Base-by-base conservation (phyloP, 2,797 vertebrate species). In the Gadopsis marmoratus region DNA sequence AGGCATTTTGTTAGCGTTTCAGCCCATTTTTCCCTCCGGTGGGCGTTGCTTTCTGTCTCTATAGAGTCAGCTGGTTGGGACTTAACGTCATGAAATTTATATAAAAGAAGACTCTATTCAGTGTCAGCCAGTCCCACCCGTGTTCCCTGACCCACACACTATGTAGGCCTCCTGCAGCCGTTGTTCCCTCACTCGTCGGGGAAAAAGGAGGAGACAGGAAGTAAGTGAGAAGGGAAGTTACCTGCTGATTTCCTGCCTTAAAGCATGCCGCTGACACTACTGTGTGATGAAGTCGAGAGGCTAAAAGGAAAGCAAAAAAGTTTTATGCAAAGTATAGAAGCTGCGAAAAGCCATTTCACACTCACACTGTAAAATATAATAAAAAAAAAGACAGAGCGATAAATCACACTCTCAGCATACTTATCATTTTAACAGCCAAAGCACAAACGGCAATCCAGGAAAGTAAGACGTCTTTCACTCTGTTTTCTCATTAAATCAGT, bases 241-340 rank as follows among this genome's bases (percentile, higher is more conserved):
- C 76, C 78, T 75, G 61, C 74, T 66, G 63, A 50, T 74, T 78
- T 80, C 76, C 71, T 71, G 65, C 69, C 48, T 71, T 31, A 71
- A 67, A 81, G 58, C 53, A 26, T 2, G 16, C 50, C 21, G 33
- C 83, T 79, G 84, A 88, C 48, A 83, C 54, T 66, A 69, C 87
- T 51, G n/a, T 66, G 54, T 29, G 35, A 59, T 71, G 43, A 82
- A 75, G 60, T 73, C 17, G 3, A 75, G 75, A 74, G 60, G 74
- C 59, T 31, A 21, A 64, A 70, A 66, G 4, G 9, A 29, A 37
- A 47, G 51, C 48, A 68, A 63, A 76, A 74, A 71, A 55, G 71
- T 84, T 79, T 82, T 45, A 81, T 79, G 78, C 55, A 79, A 86
- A 74, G 19, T 76, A 81, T 21, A 60, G 55, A 85, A 51, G 61